Base-by-base conservation (phyloP, 64 coral and sea anemone species). In the Orbicella faveolata region DNA sequence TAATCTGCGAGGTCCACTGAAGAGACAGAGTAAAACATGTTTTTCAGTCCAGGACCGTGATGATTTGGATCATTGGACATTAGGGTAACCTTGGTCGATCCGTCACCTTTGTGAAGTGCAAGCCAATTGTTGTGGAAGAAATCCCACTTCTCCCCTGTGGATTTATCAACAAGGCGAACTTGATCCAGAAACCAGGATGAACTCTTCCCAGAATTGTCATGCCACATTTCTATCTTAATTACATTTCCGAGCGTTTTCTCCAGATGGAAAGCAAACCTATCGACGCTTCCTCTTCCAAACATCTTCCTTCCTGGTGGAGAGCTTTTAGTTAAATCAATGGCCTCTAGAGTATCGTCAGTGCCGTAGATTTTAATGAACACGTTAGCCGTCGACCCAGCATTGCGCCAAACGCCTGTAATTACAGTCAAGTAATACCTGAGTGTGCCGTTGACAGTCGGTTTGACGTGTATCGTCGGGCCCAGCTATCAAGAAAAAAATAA, bases 101-200 rank as follows among this genome's bases (percentile, higher is more conserved):
- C 87, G 36, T 62, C 36, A 16, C 57, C 87, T 41, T 76, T 77
- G 59, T 75, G 51, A 17, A 75, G 34, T 23, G 73, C 48, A 37
- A 88, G 70, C 87, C 87, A 88, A 48, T 64, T 48, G 73, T 88
- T 25, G 52, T 62, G 19, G 25, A 62, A 61, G 21, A 88, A 76
- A 8, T 61, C 44, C 87, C 87, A 88, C 35, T 61, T 57, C 70
- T 36, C 41, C 0, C 39, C 25, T 7, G 72, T 65, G 3, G 4
- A 1, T 65, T 34, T 76, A 20, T 88, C 87, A 25, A 5, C n/a
- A 48, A 88, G 23, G 52, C 1, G 1, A 75, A 76, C 41, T 18
- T 88, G 26, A 78, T 78, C 61, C 17, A 88, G 26, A 65, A 76
- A 88, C 87, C 87, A 88, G 1, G 52, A 75, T 1, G 53, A 20